Evolutionary conservation across 2,888 invertebrate genomes (phyloP), one percentile per base, ranked within the genome.

Genomic region (Erebia aethiops): DNA sequence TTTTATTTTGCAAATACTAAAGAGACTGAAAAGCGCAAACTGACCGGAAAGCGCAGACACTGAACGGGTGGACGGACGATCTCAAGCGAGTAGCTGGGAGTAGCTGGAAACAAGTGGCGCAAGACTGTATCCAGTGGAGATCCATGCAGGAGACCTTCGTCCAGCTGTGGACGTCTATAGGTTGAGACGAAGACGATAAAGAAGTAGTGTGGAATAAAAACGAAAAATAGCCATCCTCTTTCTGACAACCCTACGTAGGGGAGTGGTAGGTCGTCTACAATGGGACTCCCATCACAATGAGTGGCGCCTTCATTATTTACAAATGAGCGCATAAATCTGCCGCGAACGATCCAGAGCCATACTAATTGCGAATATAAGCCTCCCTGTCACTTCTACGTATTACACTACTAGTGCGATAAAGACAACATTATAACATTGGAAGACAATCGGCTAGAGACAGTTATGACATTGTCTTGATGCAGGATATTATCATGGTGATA

Each of bases 301-400:
- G 88, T 89, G 92, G 92, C 92, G 91, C 91, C 91, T 88, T 86
- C 89, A 90, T 90, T 89, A 91, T 90, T 88, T 89, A 90, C 90
- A 90, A 91, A 91, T 91, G 90, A 89, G 83, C 82, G 89, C 84
- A 90, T 92, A 89, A 90, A 89, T 91, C 89, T 88, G 82, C 80
- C 81, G 80, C 77, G 86, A 89, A 87, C 84, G 84, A 87, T 86
- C 82, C 82, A 78, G 81, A 82, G 80, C 80, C 81, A 80, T 79
- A 82, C 82, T 85, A 86, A 86, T 86, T 84, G 82, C 81, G 75
- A 78, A 71, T 67, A 26, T 49, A 9, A 35, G 8, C 65, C 13
- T 78, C 77, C 49, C 63, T 51, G 60, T 77, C 71, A 35, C 72
- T 70, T 77, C 18, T 7, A 18, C 2, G 1, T 13, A 46, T 41